Evolutionary conservation across 2,888 invertebrate species (phyloP).

Genomic region (Dromius quadrimaculatus): DNA sequence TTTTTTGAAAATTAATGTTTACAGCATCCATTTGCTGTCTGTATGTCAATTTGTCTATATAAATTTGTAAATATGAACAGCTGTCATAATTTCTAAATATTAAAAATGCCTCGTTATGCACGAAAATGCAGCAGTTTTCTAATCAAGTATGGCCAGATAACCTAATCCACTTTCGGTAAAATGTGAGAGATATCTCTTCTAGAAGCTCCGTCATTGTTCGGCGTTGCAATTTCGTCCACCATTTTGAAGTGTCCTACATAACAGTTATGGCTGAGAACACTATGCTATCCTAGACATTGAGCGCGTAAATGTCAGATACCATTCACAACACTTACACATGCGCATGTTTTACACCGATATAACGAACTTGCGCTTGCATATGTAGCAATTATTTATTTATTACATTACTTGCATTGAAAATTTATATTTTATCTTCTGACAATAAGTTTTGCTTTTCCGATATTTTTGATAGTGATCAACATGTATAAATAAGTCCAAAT

Average conservation of each 20-base stretch:
- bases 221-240: conserved; percentile 46
- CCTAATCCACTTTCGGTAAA: conserved; percentile 43
- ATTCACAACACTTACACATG: conserved; percentile 36
- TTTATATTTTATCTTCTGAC: too few relatives aligned
- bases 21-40: too few relatives aligned
- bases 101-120: conserved; percentile 9
- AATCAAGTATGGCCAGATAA: conserved; percentile 42
- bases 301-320: conserved; percentile 48
- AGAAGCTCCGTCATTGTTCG: conserved; percentile 40
- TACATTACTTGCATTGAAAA: too few relatives aligned
- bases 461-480: too few relatives aligned
- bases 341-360: too few relatives aligned
- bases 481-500: too few relatives aligned
- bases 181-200: conserved; percentile 35
- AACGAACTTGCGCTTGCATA: background rate
- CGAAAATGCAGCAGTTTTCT: conserved; percentile 23
- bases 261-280: conserved; percentile 21
- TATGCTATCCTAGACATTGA: conserved; percentile 51
- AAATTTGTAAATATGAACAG: too few relatives aligned
- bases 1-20: too few relatives aligned
- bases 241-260: conserved; percentile 50
- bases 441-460: too few relatives aligned
- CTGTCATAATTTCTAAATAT: conserved; percentile 7
- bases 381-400: too few relatives aligned
- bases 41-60: too few relatives aligned